phyloP scores from a whole-genome alignment of 2,113 vertebrate species.

The Cettia cetti region DNA sequence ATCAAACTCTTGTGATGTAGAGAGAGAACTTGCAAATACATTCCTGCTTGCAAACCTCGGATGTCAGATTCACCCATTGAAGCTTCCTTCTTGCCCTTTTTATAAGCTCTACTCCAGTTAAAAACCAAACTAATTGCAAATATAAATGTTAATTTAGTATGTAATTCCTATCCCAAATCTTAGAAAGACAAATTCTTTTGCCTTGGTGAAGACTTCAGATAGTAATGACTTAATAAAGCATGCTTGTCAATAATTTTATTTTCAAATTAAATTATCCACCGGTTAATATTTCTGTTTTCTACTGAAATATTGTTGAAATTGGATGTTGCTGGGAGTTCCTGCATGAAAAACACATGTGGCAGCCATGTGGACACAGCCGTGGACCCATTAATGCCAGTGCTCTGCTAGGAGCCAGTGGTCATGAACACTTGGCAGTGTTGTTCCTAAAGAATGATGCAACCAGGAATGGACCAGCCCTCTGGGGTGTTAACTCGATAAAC shows the following conservation, averaged over 20 bases:
- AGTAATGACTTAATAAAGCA: neutral
- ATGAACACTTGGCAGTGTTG: constrained; percentile 16
- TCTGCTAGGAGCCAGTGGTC: constrained; percentile 3
- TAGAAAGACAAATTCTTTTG: neutral
- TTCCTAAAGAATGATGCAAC: constrained; percentile 59
- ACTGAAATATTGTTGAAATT: constrained; percentile 2
- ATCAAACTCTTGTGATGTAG: neutral
- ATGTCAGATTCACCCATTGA: neutral
- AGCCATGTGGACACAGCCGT: constrained; percentile 20
- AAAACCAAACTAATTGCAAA: neutral
- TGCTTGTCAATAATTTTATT: neutral
- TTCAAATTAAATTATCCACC: neutral
- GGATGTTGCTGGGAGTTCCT: neutral
- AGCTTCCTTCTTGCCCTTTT: neutral
- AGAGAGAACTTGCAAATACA: neutral
- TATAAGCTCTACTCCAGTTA: neutral
- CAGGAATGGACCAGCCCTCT: neutral
- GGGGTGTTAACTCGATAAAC: neutral
- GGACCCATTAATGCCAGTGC: neutral
- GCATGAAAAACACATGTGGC: constrained; percentile 14
- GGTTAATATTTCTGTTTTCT: constrained; percentile 5
- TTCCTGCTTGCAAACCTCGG: neutral
- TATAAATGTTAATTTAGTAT: neutral
- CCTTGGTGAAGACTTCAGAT: neutral
- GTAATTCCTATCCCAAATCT: neutral